A percentile compares a stretch with the other conserved stretches of the same genome.
These are phyloP conservation scores for Cavia porcellus DNA, from an alignment of 2,113 vertebrate genomes.

Conservation along the genomic window DNA sequence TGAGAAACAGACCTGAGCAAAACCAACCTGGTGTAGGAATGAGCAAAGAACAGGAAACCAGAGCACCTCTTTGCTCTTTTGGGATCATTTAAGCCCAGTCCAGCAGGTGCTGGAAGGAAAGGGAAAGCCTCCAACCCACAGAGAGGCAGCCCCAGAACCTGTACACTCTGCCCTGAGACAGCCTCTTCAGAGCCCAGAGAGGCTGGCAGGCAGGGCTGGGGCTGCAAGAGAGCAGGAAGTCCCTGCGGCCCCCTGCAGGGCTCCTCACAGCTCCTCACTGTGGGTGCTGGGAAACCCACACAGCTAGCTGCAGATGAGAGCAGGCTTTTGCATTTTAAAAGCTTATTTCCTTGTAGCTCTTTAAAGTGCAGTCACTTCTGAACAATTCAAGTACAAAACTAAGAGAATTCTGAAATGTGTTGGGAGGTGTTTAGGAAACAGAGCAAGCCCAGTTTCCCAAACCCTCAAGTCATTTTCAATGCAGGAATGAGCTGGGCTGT, in stretches of 20 bases:
- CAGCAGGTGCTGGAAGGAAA: neutral
- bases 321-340: constrained; percentile 68
- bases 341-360: constrained; percentile 64
- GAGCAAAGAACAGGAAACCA: neutral
- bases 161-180: neutral
- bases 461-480: neutral
- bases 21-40: accelerated
- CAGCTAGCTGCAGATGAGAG: neutral
- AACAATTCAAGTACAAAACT: constrained; percentile 69
- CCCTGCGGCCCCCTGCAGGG: accelerated
- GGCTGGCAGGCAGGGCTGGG: neutral
- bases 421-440: constrained; percentile 51
- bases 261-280: neutral
- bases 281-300: neutral
- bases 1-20: neutral
- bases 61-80: neutral
- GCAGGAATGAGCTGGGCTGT: neutral
- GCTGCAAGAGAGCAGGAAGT: neutral
- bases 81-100: neutral
- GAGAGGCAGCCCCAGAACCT: neutral
- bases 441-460: constrained; percentile 20
- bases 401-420: constrained; percentile 55
- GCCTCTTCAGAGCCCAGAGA: neutral
- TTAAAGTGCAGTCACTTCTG: constrained; percentile 67
- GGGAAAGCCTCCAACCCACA: accelerated